Base-by-base conservation (phyloP, 2,797 vertebrate genomes). In the Peromyscus eremicus region DNA sequence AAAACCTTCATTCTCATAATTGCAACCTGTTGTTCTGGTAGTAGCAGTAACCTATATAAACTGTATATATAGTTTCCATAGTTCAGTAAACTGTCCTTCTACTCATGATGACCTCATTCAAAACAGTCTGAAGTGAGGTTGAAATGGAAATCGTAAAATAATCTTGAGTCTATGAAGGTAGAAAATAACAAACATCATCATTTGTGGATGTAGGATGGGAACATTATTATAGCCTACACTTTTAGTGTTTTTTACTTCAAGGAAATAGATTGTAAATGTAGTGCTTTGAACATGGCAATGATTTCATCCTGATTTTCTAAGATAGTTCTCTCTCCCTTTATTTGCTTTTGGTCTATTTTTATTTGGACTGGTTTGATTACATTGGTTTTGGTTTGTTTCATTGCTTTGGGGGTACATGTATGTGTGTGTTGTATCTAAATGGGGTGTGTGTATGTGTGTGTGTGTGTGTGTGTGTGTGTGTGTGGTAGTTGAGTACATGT, bases 341-440 rank as follows among this genome's bases (percentile, higher is more conserved):
- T 94, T 82, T 97, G 82, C 93, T 92, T 93, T 94, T 97, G 89
- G 93, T 94, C 77, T 94, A 19, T 93, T 88, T 97, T 95, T 94
- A 87, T 94, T 96, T 95, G 70, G 76, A 96, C 55, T 89, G 79
- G 85, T 68, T 62, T 95, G 88, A 89, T 97, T 88, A 97, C 0
- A 70, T 85, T 82, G 25, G 93, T 92, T 21, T 55, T 34, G 85
- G 12, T 57, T 73, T 73, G 16, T 88, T 57, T 88, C 0, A 13
- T 75, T 86, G 66, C 46, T 88, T 87, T 87, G 25, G 34, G 34
- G 6, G 10, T 46, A n/a, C 5, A 1, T 52, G 23, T 84, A 34
- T 84, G 29, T 84, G 23, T 71, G 21, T 85, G 62, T 21, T 70
- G 23, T 86, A 27, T 37, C 70, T 70, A 70, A 52, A 52, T 86